Conservation (phyloP, 2,888 invertebrate genomes). For the Coelopa pilipes region DNA sequence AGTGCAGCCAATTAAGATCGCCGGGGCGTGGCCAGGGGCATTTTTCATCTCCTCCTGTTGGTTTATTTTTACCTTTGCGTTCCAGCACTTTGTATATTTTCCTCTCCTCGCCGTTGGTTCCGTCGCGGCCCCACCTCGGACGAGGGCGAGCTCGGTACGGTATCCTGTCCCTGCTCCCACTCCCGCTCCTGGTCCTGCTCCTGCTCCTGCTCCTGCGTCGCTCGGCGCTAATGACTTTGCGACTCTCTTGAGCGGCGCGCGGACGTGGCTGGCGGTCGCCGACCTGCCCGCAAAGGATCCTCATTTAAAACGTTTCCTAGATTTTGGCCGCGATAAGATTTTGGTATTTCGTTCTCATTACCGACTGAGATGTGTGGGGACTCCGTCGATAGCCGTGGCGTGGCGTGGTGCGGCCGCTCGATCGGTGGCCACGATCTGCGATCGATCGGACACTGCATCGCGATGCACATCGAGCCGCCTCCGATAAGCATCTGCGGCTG, state of each 20-base stretch:
- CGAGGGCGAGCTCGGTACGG: no score
- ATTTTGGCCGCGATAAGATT: conserved; percentile 28
- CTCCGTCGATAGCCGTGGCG: conserved; percentile 16
- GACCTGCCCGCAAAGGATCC: conserved; percentile 27
- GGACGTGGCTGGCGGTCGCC: not conserved
- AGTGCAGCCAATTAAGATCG: conserved; percentile 43
- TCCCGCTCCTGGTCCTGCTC: not conserved
- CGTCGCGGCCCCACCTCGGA: not conserved
- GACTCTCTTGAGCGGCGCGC: no score
- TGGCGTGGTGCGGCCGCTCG: not conserved
- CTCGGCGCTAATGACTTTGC: conserved; percentile 31
- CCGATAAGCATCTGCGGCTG: conserved; percentile 27
- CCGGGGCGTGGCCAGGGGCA: conserved; percentile 41
- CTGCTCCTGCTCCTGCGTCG: conserved; percentile 2
- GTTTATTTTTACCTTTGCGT: conserved; percentile 38
- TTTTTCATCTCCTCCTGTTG: conserved; percentile 41
- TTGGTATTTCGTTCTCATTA: conserved; percentile 21
- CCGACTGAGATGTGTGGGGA: not conserved
- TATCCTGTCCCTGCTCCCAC: not conserved
- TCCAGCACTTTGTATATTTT: not conserved
- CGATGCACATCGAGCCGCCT: conserved; percentile 1
- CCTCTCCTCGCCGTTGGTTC: not conserved
- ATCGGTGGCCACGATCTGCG: conserved; percentile 15
- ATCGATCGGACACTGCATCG: conserved; percentile 5
- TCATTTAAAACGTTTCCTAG: conserved; percentile 37